Evolutionary conservation across 2,797 vertebrate genomes (phyloP).

Genomic region (Chromobotia macracanthus): DNA sequence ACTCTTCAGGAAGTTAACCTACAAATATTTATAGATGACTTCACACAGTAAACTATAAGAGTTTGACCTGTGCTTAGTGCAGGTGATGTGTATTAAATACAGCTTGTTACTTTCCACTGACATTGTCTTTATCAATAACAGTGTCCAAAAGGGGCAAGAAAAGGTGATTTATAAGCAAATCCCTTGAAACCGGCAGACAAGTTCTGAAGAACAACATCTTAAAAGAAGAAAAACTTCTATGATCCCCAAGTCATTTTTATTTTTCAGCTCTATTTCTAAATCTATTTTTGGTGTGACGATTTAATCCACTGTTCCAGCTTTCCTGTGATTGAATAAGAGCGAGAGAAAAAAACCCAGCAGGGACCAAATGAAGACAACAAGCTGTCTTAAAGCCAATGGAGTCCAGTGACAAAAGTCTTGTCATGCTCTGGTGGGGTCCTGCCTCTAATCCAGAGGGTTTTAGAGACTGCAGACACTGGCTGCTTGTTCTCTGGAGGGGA

Average conservation of each 20-base stretch:
- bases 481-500: conserved; percentile 66
- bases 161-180: no score
- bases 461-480: conserved; percentile 73
- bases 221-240: conserved; percentile 19
- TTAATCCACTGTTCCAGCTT: conserved; percentile 28
- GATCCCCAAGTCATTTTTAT: conserved; percentile 19
- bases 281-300: conserved; percentile 26
- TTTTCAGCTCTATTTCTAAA: conserved; percentile 18
- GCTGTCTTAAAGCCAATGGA: conserved; percentile 74
- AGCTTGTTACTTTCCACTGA: no score
- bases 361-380: conserved; percentile 66
- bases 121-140: not conserved
- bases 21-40: no score
- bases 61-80: no score
- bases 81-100: no score
- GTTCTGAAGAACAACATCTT: conserved; percentile 23
- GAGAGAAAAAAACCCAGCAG: conserved; percentile 51
- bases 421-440: conserved; percentile 78
- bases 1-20: no score
- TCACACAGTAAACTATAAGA: no score
- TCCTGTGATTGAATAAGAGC: conserved; percentile 31
- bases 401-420: conserved; percentile 80
- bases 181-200: no score
- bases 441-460: conserved; percentile 80
- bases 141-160: no score